Evolutionary conservation across 2,113 vertebrate species (phyloP).

Genomic region (Labrus mixtus): DNA sequence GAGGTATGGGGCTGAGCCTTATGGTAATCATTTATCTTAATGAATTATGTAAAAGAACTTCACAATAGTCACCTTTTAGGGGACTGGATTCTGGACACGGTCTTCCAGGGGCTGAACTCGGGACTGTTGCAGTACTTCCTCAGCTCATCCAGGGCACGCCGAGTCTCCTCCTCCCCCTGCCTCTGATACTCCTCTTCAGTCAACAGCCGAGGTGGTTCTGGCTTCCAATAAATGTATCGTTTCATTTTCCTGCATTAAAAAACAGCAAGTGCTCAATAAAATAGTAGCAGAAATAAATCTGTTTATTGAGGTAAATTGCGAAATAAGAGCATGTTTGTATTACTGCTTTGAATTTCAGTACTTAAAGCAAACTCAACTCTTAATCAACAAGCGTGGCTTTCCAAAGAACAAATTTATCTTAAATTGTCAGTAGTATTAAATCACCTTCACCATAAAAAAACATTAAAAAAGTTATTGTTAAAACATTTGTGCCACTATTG

Average conservation of each 20-base stretch:
- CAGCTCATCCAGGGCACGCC: conserved; percentile 89
- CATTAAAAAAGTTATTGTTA: too few relatives aligned
- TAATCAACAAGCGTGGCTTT: background rate
- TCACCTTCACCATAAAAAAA: too few relatives aligned
- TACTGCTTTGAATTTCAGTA: background rate
- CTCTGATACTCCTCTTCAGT: conserved; percentile 92
- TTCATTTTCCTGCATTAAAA: conserved; percentile 82
- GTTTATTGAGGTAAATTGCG: background rate
- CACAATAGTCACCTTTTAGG: conserved; percentile 89
- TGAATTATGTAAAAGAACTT: background rate
- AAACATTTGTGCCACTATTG: background rate
- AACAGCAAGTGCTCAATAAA: background rate
- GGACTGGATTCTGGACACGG: conserved; percentile 90
- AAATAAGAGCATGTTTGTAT: too few relatives aligned
- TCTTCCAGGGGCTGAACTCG: conserved; percentile 90
- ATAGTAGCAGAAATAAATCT: too few relatives aligned
- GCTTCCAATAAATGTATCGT: conserved; percentile 72
- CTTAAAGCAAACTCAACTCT: background rate
- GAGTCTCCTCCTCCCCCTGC: conserved; percentile 91
- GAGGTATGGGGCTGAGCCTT: too few relatives aligned
- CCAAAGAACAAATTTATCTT: background rate
- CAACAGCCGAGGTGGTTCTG: conserved; percentile 87
- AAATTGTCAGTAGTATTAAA: background rate
- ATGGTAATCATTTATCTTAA: too few relatives aligned
- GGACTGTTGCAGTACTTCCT: conserved; percentile 90